Percentiles rank a stretch among this genome's conserved stretches.
phyloP scores from a whole-genome alignment of 2,113 vertebrate species.

The Burhinus bistriatus region DNA sequence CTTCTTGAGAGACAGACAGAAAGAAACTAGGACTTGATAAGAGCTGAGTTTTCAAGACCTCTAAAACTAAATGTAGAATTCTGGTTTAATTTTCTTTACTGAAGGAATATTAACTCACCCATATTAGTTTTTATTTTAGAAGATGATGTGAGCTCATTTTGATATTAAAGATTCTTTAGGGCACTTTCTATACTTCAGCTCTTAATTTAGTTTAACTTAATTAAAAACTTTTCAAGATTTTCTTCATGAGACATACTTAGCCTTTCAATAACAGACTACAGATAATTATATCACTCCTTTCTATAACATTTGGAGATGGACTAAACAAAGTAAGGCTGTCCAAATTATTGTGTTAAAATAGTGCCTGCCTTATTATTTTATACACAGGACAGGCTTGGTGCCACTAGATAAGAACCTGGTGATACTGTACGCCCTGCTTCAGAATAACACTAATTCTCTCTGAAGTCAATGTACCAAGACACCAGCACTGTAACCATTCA shows the following conservation, averaged over 20 bases:
- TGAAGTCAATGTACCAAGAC: background rate
- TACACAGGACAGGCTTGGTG: background rate
- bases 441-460: background rate
- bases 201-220: conserved; percentile 22
- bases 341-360: background rate
- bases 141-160: background rate
- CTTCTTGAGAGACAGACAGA: background rate
- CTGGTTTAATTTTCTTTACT: background rate
- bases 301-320: background rate
- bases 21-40: background rate
- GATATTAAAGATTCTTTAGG: background rate
- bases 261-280: background rate
- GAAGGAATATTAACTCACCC: background rate
- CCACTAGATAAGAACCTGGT: background rate
- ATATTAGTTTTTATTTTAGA: background rate
- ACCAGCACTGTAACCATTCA: background rate
- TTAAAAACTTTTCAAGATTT: conserved; percentile 17
- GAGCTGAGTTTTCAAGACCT: background rate
- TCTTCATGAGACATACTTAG: background rate
- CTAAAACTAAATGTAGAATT: background rate
- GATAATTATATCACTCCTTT: background rate
- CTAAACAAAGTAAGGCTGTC: background rate
- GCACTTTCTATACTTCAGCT: background rate
- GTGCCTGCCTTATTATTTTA: background rate
- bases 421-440: background rate